phyloP scores from a whole-genome alignment of 2,888 invertebrate genomes.

The Minunthozetes semirufus region DNA sequence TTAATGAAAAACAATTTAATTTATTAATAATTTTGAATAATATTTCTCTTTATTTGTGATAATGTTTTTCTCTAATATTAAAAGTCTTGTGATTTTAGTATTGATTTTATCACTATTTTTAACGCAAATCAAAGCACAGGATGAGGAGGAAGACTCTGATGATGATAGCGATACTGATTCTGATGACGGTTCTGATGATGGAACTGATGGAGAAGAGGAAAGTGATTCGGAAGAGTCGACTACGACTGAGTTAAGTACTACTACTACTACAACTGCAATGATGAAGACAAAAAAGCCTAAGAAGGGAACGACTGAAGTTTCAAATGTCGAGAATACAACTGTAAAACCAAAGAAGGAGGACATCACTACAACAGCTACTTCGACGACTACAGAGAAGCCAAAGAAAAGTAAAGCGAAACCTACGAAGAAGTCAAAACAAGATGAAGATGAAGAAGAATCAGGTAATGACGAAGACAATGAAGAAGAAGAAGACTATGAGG shows the following conservation, averaged over 20 bases:
- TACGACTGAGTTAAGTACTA: conserved; percentile 3
- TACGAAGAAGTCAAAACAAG: neutral
- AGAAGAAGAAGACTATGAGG: conserved; percentile 9
- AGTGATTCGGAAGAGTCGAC: conserved; percentile 13
- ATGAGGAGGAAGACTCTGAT: neutral
- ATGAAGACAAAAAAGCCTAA: neutral
- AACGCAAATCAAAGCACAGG: neutral
- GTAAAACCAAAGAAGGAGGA: neutral
- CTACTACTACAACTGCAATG: conserved; percentile 9
- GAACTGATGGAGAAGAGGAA: neutral
- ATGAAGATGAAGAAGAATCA: neutral
- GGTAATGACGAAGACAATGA: conserved; percentile 23
- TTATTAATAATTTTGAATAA: neutral
- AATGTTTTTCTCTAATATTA: conserved; percentile 10
- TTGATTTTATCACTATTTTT: conserved; percentile 15
- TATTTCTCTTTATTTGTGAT: neutral
- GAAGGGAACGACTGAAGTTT: neutral
- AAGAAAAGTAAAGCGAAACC: neutral
- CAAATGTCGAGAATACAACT: neutral
- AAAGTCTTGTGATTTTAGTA: neutral
- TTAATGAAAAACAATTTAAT: neutral
- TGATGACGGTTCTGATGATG: neutral
- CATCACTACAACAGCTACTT: conserved; percentile 1
- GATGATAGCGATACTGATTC: neutral
- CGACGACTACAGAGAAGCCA: neutral